These are phyloP conservation scores for Danaus plexippus DNA, from an alignment of 1,140 invertebrate species.

Conservation along the genomic window DNA sequence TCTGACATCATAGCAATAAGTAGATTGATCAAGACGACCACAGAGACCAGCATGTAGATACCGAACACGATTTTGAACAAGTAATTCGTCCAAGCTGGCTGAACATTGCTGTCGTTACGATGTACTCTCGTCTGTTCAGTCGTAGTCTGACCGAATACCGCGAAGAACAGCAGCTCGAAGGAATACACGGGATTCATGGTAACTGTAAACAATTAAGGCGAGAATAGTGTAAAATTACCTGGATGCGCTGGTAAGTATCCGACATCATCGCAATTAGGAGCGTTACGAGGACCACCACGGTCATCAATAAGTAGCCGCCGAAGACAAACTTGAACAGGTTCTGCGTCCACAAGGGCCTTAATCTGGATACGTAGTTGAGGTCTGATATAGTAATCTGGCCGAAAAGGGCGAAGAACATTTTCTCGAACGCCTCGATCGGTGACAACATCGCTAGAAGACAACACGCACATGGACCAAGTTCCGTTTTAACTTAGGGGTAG, in stretches of 20 bases:
- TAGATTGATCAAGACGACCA: slow-evolving; percentile 98
- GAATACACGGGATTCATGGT: slow-evolving; percentile 90
- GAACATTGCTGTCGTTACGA: slow-evolving; percentile 69
- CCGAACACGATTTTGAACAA: slow-evolving; percentile 88
- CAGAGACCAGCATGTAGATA: slow-evolving; percentile 98
- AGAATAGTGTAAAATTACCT: slow-evolving; percentile 75
- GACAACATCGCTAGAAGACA: slow-evolving; percentile 83
- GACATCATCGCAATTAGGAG: slow-evolving; percentile 99
- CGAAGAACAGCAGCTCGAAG: slow-evolving; percentile 98
- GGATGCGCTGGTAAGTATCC: slow-evolving; percentile 98
- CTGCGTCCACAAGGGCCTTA: slow-evolving; percentile 82
- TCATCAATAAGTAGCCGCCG: slow-evolving; percentile 97
- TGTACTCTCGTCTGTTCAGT: slow-evolving; percentile 84
- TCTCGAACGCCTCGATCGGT: slow-evolving; percentile 93
- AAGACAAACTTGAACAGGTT: slow-evolving; percentile 90
- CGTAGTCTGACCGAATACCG: slow-evolving; percentile 97
- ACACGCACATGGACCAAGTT: slow-evolving; percentile 55
- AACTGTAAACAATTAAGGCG: slow-evolving; percentile 79
- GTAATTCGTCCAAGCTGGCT: slow-evolving; percentile 83
- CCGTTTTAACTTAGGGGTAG: slow-evolving; percentile 43
- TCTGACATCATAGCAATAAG: slow-evolving; percentile 99
- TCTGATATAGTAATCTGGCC: slow-evolving; percentile 93
- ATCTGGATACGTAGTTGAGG: slow-evolving; percentile 79
- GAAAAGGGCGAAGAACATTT: slow-evolving; percentile 98
- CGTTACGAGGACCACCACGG: slow-evolving; percentile 97